A percentile compares a stretch with the other conserved stretches of the same genome.
phyloP scores from a whole-genome alignment of 2,888 invertebrate species.

The Chrysodeixis includens region DNA sequence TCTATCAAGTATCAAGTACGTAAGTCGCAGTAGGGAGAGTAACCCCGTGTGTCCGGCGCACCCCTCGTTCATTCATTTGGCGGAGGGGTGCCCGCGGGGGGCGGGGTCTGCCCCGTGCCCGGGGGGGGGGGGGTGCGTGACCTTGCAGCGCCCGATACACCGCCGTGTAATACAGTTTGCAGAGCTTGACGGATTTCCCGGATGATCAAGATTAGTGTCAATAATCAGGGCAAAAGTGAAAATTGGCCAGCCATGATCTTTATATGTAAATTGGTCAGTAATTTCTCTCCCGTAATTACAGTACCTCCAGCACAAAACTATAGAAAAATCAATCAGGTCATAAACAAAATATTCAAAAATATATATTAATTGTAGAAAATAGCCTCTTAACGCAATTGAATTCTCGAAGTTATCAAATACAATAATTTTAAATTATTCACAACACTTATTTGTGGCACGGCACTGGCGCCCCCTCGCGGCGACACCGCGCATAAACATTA shows the following conservation, averaged over 20 bases:
- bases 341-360: no score
- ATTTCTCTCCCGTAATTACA: no score
- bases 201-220: conserved; percentile 19
- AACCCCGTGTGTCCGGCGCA: conserved; percentile 70
- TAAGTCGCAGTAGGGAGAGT: conserved; percentile 34
- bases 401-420: conserved; percentile 14
- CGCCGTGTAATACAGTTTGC: conserved; percentile 34
- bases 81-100: conserved; percentile 39
- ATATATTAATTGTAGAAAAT: no score
- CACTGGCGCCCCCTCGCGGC: conserved; percentile 50
- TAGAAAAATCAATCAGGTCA: no score
- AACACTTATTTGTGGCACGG: conserved; percentile 35
- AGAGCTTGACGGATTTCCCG: conserved; percentile 26
- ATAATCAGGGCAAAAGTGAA: not conserved
- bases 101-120: conserved; percentile 25
- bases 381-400: conserved; percentile 15
- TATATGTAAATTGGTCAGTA: no score
- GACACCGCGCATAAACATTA: conserved; percentile 68
- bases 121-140: conserved; percentile 47
- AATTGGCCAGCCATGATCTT: no score
- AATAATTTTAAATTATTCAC: conserved; percentile 31
- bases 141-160: conserved; percentile 46
- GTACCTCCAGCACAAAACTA: no score
- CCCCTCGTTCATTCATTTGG: conserved; percentile 83
- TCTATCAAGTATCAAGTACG: conserved; percentile 63